A percentile compares a stretch with the other conserved stretches of the same genome.
Conservation (phyloP, 2,113 vertebrate genomes). For the Melanerpes formicivorus region DNA sequence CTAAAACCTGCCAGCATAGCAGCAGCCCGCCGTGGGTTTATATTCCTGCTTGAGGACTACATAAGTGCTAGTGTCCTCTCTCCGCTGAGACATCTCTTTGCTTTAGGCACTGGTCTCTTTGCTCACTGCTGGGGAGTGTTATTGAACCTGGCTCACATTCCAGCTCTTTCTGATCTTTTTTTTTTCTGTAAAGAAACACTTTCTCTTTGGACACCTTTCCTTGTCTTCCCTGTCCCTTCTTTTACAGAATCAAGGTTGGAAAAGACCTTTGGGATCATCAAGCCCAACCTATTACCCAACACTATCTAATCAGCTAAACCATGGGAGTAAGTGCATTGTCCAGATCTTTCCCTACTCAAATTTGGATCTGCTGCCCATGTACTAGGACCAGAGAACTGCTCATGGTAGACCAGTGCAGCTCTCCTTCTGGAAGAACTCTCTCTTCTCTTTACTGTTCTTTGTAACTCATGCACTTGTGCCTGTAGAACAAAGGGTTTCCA, state of each 20-base stretch:
- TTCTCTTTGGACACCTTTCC: background rate
- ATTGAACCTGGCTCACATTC: background rate
- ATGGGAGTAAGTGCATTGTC: no score
- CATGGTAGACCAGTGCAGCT: no score
- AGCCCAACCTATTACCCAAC: no score
- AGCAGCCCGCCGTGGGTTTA: conserved; percentile 1
- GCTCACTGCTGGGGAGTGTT: background rate
- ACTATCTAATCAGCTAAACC: no score
- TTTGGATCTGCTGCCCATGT: no score
- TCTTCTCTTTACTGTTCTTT: no score
- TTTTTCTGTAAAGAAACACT: background rate
- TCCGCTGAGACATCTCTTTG: background rate
- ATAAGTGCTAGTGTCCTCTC: conserved; percentile 23
- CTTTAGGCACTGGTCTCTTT: background rate
- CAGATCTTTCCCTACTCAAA: no score
- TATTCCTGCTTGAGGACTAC: conserved; percentile 32
- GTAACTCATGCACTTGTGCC: no score
- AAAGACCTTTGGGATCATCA: no score
- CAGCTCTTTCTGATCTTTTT: background rate
- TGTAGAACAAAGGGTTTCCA: no score
- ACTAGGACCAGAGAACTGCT: no score
- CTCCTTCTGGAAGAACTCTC: no score
- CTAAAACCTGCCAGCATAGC: conserved; percentile 29
- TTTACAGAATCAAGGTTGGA: background rate
- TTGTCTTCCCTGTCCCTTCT: background rate